Evolutionary conservation across 2,113 vertebrate species (phyloP).

Genomic region (Triplophysa dalaica): DNA sequence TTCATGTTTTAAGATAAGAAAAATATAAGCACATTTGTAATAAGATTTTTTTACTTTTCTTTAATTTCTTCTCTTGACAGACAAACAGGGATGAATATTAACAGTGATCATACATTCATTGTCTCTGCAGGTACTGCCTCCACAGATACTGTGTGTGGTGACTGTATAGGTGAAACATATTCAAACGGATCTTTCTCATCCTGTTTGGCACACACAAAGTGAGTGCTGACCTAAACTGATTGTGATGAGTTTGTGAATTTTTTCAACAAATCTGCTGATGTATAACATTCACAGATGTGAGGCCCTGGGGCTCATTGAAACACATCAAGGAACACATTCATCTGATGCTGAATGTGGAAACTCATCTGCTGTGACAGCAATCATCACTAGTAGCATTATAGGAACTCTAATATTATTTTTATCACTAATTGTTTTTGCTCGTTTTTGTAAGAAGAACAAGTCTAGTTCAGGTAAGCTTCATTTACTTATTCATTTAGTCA

Average conservation of each 20-base stretch:
- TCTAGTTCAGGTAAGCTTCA: background rate
- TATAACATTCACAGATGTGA: constrained; percentile 4
- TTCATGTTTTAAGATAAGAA: background rate
- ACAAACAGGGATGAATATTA: background rate
- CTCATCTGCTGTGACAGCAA: background rate
- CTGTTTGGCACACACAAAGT: constrained; percentile 48
- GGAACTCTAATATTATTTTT: background rate
- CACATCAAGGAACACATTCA: constrained; percentile 5
- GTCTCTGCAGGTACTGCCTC: constrained; percentile 36
- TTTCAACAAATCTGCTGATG: background rate
- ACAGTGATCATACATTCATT: background rate
- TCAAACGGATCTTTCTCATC: constrained; percentile 49
- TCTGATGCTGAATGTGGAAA: constrained; percentile 19
- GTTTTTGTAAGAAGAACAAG: background rate
- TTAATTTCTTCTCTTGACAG: no score
- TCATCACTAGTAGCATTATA: background rate
- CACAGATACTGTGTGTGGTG: constrained; percentile 45
- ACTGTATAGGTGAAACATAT: constrained; percentile 42
- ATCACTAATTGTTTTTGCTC: background rate
- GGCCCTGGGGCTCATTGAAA: background rate
- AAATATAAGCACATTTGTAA: background rate
- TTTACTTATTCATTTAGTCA: background rate
- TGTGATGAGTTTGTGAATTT: background rate
- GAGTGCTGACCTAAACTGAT: background rate
- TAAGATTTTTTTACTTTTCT: no score